These are phyloP conservation scores for Tokudaia tokunoshimensis DNA, from an alignment of 2,797 vertebrate species.

Conservation along the genomic window DNA sequence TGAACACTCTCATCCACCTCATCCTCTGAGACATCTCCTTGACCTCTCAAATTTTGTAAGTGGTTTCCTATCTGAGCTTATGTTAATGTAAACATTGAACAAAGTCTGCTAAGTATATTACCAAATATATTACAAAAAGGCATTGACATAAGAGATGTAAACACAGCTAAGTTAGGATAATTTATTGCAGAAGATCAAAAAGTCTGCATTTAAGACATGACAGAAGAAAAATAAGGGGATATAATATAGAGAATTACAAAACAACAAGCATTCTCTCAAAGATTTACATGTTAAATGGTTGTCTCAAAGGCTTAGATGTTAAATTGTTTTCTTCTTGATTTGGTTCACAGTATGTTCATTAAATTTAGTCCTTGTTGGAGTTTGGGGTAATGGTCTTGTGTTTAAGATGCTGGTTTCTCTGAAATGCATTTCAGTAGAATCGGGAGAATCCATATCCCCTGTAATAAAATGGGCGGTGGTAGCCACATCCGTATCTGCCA, in stretches of 20 bases:
- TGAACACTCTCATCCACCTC: neutral
- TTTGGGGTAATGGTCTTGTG: neutral
- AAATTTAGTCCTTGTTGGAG: neutral
- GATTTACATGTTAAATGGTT: neutral
- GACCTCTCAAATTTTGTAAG: neutral
- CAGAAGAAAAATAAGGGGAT: neutral
- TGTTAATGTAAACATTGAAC: neutral
- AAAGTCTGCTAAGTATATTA: neutral
- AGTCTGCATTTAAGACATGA: neutral
- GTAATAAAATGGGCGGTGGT: neutral
- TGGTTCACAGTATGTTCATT: neutral
- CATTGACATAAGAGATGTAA: neutral
- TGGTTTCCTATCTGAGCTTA: neutral
- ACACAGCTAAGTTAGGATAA: neutral
- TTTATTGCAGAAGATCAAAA: slow-evolving; percentile 46
- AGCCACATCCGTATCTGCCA: neutral
- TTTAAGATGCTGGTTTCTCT: neutral
- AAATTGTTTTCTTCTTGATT: neutral
- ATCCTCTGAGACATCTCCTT: neutral
- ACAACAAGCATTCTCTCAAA: neutral
- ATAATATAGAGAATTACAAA: neutral
- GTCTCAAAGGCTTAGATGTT: neutral
- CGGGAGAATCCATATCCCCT: neutral
- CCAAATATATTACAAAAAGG: neutral
- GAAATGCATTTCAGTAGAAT: slow-evolving; percentile 36